Percentiles rank a stretch among this genome's conserved stretches.
Conservation (phyloP, 2,113 vertebrate genomes). For the Saccopteryx bilineata region DNA sequence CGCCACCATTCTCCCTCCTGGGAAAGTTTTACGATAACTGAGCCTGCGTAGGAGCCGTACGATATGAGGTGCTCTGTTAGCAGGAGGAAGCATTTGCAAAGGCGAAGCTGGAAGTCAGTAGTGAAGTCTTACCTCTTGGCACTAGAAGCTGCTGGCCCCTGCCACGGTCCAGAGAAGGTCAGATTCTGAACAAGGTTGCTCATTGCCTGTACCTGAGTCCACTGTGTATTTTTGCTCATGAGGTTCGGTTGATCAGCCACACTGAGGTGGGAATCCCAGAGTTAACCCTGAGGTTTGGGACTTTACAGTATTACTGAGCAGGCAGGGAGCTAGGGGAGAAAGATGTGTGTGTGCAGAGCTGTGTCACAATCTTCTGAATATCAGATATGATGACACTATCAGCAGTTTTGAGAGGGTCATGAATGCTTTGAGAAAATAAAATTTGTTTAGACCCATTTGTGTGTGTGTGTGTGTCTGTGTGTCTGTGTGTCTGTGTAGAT, state of each 20-base stretch:
- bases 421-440: background rate
- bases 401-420: background rate
- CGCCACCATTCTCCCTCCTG: background rate
- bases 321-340: background rate
- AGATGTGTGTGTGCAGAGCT: accelerated
- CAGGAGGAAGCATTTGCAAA: background rate
- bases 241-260: background rate
- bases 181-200: background rate
- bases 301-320: background rate
- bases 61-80: background rate
- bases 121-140: background rate
- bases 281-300: background rate
- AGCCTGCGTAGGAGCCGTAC: background rate
- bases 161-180: background rate
- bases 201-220: background rate
- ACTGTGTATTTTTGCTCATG: background rate
- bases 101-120: background rate
- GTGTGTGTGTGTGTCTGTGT: background rate
- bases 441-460: background rate
- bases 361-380: background rate
- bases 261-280: background rate
- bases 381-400: background rate
- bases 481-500: background rate
- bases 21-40: background rate
- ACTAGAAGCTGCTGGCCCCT: background rate